phyloP scores from a whole-genome alignment of 2,888 invertebrate species.

The Tanytarsus gracilentus region DNA sequence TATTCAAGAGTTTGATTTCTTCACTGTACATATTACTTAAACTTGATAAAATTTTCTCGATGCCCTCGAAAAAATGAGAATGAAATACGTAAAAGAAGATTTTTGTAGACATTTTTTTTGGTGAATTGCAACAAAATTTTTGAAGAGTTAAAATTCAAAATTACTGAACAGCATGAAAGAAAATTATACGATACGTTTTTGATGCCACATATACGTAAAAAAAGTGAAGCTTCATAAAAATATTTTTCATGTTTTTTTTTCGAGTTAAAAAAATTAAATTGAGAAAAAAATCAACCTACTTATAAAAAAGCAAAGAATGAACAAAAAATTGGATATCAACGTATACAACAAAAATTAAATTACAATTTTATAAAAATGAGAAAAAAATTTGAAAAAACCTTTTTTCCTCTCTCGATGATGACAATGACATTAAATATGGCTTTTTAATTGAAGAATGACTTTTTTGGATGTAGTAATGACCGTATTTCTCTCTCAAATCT shows the following conservation, averaged over 20 bases:
- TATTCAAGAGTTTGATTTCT: slow-evolving; percentile 25
- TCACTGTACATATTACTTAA: slow-evolving; percentile 19
- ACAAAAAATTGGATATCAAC: slow-evolving; percentile 27
- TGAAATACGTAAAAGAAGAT: not conserved
- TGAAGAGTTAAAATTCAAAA: slow-evolving; percentile 19
- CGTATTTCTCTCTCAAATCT: too few species aligned
- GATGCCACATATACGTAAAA: not conserved
- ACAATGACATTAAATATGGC: too few species aligned
- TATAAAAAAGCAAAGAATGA: slow-evolving; percentile 13
- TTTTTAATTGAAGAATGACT: not conserved
- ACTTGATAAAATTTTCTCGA: not conserved
- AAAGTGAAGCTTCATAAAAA: not conserved
- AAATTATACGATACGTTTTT: not conserved
- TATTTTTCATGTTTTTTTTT: not conserved
- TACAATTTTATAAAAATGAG: slow-evolving; percentile 6
- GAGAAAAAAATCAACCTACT: not conserved
- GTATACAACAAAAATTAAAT: slow-evolving; percentile 19
- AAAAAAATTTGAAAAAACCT: not conserved
- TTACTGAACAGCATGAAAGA: slow-evolving; percentile 3
- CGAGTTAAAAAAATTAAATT: slow-evolving; percentile 1
- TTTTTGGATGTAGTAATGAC: slow-evolving; percentile 6
- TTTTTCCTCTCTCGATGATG: not conserved
- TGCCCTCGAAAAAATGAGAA: not conserved
- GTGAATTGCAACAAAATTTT: too few species aligned
- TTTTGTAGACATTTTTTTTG: not conserved